A percentile compares a stretch with the other conserved stretches of the same genome.
These are phyloP conservation scores for Apotomis betuletana DNA, from an alignment of 2,888 invertebrate genomes.

Conservation along the genomic window DNA sequence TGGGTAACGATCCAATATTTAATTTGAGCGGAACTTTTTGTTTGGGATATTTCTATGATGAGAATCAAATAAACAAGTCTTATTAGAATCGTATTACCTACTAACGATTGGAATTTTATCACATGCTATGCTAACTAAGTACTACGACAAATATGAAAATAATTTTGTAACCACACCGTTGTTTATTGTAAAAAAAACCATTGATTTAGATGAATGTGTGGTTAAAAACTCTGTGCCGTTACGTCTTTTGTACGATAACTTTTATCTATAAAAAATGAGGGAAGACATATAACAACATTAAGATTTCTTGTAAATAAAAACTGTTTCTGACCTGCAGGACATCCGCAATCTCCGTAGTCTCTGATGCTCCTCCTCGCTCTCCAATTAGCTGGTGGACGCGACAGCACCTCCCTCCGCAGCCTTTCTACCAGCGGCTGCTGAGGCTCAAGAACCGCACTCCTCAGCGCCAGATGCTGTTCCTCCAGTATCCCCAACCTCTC, in stretches of 20 bases:
- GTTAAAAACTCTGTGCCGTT: too few species aligned
- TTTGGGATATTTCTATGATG: slow-evolving; percentile 10
- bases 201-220: too few species aligned
- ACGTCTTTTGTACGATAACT: too few species aligned
- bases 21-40: slow-evolving; percentile 23
- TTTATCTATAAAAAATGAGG: too few species aligned
- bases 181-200: too few species aligned
- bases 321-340: slow-evolving; percentile 86
- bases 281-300: too few species aligned
- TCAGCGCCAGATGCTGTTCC: slow-evolving; percentile 80
- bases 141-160: too few species aligned
- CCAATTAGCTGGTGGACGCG: slow-evolving; percentile 68
- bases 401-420: slow-evolving; percentile 79
- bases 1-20: slow-evolving; percentile 28
- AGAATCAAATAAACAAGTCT: slow-evolving; percentile 18
- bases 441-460: slow-evolving; percentile 80
- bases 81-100: neutral
- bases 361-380: slow-evolving; percentile 76
- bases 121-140: neutral
- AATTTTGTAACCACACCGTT: too few species aligned
- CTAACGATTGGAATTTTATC: neutral
- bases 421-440: slow-evolving; percentile 82
- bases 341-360: slow-evolving; percentile 86
- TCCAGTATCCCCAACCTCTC: slow-evolving; percentile 80
- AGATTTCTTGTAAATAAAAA: neutral